A percentile compares a stretch with the other conserved stretches of the same genome.
Evolutionary conservation across 2,888 invertebrate species (phyloP).

Genomic region (Serrognathus titanus): DNA sequence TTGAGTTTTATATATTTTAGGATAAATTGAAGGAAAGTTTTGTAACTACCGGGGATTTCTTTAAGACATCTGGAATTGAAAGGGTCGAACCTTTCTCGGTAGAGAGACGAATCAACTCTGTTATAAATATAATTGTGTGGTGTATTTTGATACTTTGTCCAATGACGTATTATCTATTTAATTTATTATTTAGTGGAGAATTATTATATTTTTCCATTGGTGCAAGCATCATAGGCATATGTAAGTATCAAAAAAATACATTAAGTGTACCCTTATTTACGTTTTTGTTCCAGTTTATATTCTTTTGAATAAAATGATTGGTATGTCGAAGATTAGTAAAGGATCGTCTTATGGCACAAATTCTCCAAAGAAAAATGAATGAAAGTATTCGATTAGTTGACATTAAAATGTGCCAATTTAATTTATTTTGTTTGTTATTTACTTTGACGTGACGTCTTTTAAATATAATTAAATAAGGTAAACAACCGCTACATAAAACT

Average conservation of each 20-base stretch:
- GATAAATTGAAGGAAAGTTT: conserved; percentile 74
- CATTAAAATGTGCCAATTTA: conserved; percentile 1
- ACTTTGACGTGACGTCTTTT: background rate
- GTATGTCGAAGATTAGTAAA: conserved; percentile 80
- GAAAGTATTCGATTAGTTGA: background rate
- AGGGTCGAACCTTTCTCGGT: conserved; percentile 58
- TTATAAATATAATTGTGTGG: conserved; percentile 74
- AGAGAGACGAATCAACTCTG: conserved; percentile 60
- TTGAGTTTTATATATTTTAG: conserved; percentile 42
- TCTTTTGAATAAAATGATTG: conserved; percentile 74
- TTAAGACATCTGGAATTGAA: conserved; percentile 68
- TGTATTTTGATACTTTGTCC: conserved; percentile 64
- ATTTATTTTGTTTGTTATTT: background rate
- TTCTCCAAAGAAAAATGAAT: conserved; percentile 15
- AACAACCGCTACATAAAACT: no score
- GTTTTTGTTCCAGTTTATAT: conserved; percentile 65
- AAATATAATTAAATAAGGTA: no score
- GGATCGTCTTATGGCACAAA: conserved; percentile 76
- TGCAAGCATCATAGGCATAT: conserved; percentile 65
- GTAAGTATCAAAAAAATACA: conserved; percentile 66
- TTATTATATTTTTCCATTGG: conserved; percentile 67
- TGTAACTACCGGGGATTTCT: conserved; percentile 73
- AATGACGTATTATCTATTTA: conserved; percentile 66
- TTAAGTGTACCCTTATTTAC: background rate
- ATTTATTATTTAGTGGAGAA: conserved; percentile 69